phyloP scores from a whole-genome alignment of 2,113 vertebrate species.

The Oxyura jamaicensis region DNA sequence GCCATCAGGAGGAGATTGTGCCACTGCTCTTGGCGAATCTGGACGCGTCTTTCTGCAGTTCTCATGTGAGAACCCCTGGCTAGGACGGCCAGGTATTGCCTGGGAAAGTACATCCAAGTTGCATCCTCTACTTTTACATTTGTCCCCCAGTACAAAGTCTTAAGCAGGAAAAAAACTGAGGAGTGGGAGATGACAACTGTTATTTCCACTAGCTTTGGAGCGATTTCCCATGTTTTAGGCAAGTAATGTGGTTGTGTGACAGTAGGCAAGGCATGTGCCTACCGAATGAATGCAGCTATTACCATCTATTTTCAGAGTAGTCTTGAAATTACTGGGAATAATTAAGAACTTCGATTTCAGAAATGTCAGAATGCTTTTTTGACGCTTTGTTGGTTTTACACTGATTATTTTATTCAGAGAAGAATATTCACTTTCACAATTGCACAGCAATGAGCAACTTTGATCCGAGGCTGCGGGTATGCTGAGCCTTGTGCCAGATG shows the following conservation, averaged over 20 bases:
- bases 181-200: neutral
- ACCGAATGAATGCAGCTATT: neutral
- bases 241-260: neutral
- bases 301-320: neutral
- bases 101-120: neutral
- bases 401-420: neutral
- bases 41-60: neutral
- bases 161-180: accelerated
- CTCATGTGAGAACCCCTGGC: neutral
- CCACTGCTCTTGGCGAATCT: accelerated
- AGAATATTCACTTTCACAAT: neutral
- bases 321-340: neutral
- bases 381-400: neutral
- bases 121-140: neutral
- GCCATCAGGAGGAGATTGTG: neutral
- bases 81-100: neutral
- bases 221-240: neutral
- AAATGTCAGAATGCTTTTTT: neutral
- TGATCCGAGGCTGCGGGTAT: neutral
- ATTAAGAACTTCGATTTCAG: neutral
- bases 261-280: neutral
- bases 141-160: neutral
- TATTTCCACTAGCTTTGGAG: neutral
- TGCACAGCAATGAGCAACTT: neutral
- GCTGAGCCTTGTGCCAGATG: neutral